Conservation (phyloP, 2,888 invertebrate genomes). For the Polydrusus pterygomalis region DNA sequence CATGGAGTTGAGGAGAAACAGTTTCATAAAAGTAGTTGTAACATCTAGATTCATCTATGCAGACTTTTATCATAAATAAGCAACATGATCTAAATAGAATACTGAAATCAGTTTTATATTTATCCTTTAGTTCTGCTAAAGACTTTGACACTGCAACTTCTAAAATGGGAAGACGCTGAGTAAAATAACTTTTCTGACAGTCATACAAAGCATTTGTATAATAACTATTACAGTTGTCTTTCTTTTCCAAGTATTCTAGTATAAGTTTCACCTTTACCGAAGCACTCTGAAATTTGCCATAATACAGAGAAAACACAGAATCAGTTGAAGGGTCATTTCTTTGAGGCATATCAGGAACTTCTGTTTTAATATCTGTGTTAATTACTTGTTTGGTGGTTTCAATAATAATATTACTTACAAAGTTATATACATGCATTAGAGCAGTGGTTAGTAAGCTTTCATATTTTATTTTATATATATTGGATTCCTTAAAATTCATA, state of each 20-base stretch:
- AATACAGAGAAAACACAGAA: conserved; percentile 88
- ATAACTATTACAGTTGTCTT: conserved; percentile 83
- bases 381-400: conserved; percentile 86
- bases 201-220: conserved; percentile 84
- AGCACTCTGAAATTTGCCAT: conserved; percentile 96
- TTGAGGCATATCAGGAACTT: conserved; percentile 18
- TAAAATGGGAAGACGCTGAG: conserved; percentile 80
- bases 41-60: conserved; percentile 94
- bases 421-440: conserved; percentile 85
- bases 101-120: conserved; percentile 85
- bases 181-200: conserved; percentile 88
- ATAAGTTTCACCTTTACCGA: conserved; percentile 88
- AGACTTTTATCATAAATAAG: conserved; percentile 92
- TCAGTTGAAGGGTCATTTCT: conserved; percentile 68
- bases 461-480: conserved; percentile 87
- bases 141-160: conserved; percentile 82
- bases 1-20: conserved; percentile 78
- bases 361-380: conserved; percentile 64
- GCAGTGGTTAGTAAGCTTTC: conserved; percentile 89
- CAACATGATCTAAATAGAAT: conserved; percentile 90
- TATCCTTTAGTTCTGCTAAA: conserved; percentile 78
- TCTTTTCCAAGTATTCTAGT: conserved; percentile 87
- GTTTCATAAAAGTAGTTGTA: conserved; percentile 92
- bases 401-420: conserved; percentile 84
- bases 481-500: conserved; percentile 91